Evolutionary conservation across 1,140 invertebrate species (phyloP), one percentile per base, ranked within the genome.

Genomic region (Amphibalanus amphitrite): DNA sequence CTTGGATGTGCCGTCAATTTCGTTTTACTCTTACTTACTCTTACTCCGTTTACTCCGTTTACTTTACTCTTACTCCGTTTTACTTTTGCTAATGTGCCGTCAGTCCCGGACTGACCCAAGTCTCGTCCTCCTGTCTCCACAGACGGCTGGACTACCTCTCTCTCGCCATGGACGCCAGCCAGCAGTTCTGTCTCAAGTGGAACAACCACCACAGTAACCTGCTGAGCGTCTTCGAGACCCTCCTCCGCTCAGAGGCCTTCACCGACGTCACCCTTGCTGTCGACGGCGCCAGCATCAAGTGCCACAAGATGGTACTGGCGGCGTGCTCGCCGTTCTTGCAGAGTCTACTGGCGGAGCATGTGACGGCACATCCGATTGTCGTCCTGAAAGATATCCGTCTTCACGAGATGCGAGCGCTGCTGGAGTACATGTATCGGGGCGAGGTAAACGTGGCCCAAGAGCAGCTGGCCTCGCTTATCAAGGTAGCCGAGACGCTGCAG

Each of bases 371-470:
- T 78, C 91, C 91, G 28, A 92, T 93, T 71, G 89, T 93, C 74
- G 93, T 95, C 64, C 89, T 93, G 84, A 87, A 90, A 76, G 91
- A 93, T 79, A 89, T 95, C 40, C 92, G 88, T 75, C 89, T 89
- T 73, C 82, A 83, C 30, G 91, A 94, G 77, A 90, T 95, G 79
- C 89, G 90, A 73, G 89, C 90, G 0, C 87, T 95, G 23, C 82
- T 95, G 3, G 90, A 94, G 75, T 95, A 93, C 78, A 95, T 95
- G 90, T 95, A 95, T 81, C 86, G 88, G 70, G 92, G 92, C 0
- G 91, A 94, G 81, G 90, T 94, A 4, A 93, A 91, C 77, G 90
- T 94, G 10, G 88, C 88, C 25, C 90, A 93, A 76, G 89, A 91
- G 65, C 88, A 92, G 76, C 83, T 94, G 47, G 85, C 85, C 3